These are phyloP conservation scores for Trichonephila inaurata DNA, from an alignment of 1,140 invertebrate species.

Conservation along the genomic window DNA sequence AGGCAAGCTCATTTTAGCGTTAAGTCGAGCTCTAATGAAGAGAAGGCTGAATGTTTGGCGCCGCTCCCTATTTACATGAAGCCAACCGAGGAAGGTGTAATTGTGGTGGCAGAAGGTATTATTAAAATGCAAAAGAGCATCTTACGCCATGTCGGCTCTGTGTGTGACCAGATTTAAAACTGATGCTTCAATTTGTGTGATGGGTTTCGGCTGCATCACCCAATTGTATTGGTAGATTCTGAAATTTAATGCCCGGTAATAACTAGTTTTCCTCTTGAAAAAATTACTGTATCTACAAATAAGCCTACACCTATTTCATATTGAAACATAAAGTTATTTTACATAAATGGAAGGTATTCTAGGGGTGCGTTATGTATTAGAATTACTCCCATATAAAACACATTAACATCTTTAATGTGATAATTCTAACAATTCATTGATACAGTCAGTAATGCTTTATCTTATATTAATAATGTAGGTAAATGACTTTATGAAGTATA, in stretches of 20 bases:
- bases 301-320: too few species aligned
- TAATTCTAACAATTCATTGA: too few species aligned
- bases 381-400: too few species aligned
- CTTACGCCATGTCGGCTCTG: constrained; percentile 18
- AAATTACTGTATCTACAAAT: neutral
- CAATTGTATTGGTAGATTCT: neutral
- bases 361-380: too few species aligned
- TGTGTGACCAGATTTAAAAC: constrained; percentile 31
- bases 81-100: constrained; percentile 52
- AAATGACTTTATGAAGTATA: too few species aligned
- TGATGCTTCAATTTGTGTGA: constrained; percentile 18
- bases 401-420: too few species aligned
- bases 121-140: constrained; percentile 61
- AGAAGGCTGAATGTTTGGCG: neutral
- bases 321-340: neutral
- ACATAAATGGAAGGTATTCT: neutral
- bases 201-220: neutral
- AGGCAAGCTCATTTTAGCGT: constrained; percentile 40
- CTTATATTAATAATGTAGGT: too few species aligned
- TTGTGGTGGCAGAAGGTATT: constrained; percentile 65
- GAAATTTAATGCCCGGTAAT: neutral
- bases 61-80: constrained; percentile 50
- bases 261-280: neutral
- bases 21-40: constrained; percentile 37
- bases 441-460: too few species aligned